Conservation (phyloP, 2,113 vertebrate species). For the Numenius arquata region DNA sequence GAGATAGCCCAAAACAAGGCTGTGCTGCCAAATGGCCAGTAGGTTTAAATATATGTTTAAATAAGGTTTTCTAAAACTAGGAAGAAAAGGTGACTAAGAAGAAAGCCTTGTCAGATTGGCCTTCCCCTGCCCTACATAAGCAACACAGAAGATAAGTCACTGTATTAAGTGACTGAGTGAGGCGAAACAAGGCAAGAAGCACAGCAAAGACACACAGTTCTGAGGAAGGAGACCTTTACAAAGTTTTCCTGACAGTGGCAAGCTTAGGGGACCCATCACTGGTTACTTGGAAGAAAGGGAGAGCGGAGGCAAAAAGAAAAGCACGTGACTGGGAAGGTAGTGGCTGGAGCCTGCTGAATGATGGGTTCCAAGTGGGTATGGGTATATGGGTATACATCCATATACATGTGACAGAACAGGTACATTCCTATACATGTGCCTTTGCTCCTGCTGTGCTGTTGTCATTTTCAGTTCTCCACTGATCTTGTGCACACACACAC, state of each 20-base stretch:
- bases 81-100: not conserved
- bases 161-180: not conserved
- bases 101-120: not conserved
- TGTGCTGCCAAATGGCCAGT: not conserved
- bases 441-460: not conserved
- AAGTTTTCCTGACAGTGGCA: not conserved
- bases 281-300: not conserved
- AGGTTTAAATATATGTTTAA: not conserved
- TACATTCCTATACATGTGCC: fast-evolving
- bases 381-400: no score
- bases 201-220: not conserved
- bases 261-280: not conserved
- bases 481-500: not conserved
- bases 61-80: not conserved
- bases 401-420: not conserved
- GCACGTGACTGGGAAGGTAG: not conserved
- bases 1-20: not conserved
- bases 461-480: not conserved
- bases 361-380: not conserved
- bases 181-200: not conserved
- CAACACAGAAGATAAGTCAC: not conserved
- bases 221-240: not conserved
- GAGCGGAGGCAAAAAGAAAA: not conserved
- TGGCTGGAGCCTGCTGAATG: not conserved
- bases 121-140: not conserved